Base-by-base conservation (phyloP, 2,888 invertebrate genomes). In the Dione vanillae region DNA sequence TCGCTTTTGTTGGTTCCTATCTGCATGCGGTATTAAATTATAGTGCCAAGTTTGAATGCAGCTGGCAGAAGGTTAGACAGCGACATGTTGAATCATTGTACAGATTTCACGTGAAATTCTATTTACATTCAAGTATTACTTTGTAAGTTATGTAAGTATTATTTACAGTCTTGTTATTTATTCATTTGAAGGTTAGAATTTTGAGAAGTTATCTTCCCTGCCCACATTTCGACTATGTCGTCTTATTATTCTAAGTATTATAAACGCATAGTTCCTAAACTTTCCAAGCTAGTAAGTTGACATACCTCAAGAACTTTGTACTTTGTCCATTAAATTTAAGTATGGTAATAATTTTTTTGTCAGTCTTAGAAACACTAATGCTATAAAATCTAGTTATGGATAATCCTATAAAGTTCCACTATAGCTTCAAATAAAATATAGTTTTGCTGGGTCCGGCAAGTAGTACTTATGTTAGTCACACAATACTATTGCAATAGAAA, bases 1-100 rank as follows among this genome's bases (percentile, higher is more conserved):
- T 61, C 43, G 59, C 43, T 20, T 27, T 43, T 61, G 43, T 61
- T 61, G 41, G 35, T 59, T 43, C 41, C 59, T 59, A 43, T 59
- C 43, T 59, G 59, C 20, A 35, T 45, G 43, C 45, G 8, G 16
- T 61, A 45, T 61, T 16, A 45, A 45, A 43, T 61, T 35, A 61
- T 35, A 43, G 7, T 16, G 45, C 16, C 61, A 45, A 61, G 11
- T 43, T 11, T 35, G 11, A 45, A n/a, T 0, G 61, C 40, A 40
- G 11, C 6, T 56, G 8, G 6, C 11, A 7, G n/a, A 6, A n/a
- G 10, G 16, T 20, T 35, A 11, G 27, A 45, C 12, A 16, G 35
- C 9, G 20, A 59, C 6, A 16, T 11, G n/a, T 35, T 45, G 0
- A 5, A n/a, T 43, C n/a, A 16, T n/a, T 45, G 2, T 16, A 35